Base-by-base conservation (phyloP, 2,113 vertebrate genomes). In the Scalopus aquaticus region DNA sequence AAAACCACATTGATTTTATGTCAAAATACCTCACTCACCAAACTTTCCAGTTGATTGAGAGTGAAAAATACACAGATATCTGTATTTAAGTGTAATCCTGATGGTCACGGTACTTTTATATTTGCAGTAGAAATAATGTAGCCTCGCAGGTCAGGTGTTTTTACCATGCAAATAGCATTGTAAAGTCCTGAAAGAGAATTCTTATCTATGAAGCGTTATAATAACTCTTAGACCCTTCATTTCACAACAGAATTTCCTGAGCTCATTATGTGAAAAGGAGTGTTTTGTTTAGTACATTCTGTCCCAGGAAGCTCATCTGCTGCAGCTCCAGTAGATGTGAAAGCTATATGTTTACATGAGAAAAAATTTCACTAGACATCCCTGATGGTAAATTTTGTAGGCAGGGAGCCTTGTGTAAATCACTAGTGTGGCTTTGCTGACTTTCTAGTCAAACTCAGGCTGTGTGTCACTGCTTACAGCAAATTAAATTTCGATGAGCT, bases 401-500 rank as follows among this genome's bases (percentile, higher is more conserved):
- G 85, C 96, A 95, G 86, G 2, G 49, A 94, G 3, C 1, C 67
- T 35, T 65, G 82, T 15, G 49, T 72, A 94, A 95, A 81, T 62
- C 95, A 93, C 35, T 91, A 1, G 51, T 74, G 51, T 89, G 87
- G 28, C 88, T 90, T 90, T 94, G 92, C 92, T 78, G 80, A 93
- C 19, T 95, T 97, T 93, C 69, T 84, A 13, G 90, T 95, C 82
- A 90, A 93, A 95, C 7, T 91, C 17, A 1, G 87, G 7, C 37
- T 94, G 15, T 96, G 80, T 92, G 93, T 95, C 95, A 94, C 49
- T 97, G 87, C 92, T 96, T 9, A 2, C 0, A 0, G 90, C 54
- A 97, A 97, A 97, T 97, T 97, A 96, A 93, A 96, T 98, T 97
- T 97, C 92, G 51, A 74, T 94, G 93, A 93, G 67, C 95, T 97